These are phyloP conservation scores for Brachycybe producta DNA, from an alignment of 2,888 invertebrate species.

Conservation along the genomic window DNA sequence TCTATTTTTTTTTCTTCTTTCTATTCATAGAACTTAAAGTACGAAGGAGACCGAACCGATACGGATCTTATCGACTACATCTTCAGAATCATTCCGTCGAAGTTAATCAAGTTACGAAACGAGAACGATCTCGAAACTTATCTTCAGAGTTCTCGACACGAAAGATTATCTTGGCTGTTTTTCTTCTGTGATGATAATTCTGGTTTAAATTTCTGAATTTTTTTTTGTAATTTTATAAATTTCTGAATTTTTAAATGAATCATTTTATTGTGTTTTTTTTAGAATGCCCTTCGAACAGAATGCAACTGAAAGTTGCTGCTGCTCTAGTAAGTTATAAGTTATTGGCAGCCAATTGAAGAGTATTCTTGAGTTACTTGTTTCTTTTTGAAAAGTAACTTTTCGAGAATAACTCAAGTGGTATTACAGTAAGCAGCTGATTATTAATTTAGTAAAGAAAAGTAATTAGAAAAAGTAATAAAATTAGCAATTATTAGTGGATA, in stretches of 20 bases:
- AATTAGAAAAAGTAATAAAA: too few relatives aligned
- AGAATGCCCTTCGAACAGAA: conserved; percentile 43
- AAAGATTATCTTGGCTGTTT: conserved; percentile 41
- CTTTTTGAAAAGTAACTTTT: too few relatives aligned
- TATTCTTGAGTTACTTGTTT: too few relatives aligned
- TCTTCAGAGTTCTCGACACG: conserved; percentile 24
- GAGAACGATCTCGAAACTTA: conserved; percentile 33
- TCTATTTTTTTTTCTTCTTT: conserved; percentile 17
- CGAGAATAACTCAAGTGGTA: too few relatives aligned
- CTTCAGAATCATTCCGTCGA: conserved; percentile 42
- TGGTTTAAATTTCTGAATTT: too few relatives aligned
- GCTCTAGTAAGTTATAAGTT: conserved; percentile 48
- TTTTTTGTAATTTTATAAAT: background rate
- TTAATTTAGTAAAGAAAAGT: too few relatives aligned
- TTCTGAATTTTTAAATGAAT: conserved; percentile 14
- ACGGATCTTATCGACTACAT: conserved; percentile 50
- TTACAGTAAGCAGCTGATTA: too few relatives aligned
- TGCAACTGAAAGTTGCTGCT: conserved; percentile 52
- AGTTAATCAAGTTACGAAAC: conserved; percentile 36
- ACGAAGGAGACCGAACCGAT: conserved; percentile 45
- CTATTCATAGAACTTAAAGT: conserved; percentile 45
- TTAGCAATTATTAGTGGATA: too few relatives aligned
- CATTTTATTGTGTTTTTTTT: conserved; percentile 18
- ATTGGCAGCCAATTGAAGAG: conserved; percentile 13
- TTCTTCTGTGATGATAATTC: conserved; percentile 45